These are phyloP conservation scores for Andrena fulva DNA, from an alignment of 2,888 invertebrate species.

Conservation along the genomic window DNA sequence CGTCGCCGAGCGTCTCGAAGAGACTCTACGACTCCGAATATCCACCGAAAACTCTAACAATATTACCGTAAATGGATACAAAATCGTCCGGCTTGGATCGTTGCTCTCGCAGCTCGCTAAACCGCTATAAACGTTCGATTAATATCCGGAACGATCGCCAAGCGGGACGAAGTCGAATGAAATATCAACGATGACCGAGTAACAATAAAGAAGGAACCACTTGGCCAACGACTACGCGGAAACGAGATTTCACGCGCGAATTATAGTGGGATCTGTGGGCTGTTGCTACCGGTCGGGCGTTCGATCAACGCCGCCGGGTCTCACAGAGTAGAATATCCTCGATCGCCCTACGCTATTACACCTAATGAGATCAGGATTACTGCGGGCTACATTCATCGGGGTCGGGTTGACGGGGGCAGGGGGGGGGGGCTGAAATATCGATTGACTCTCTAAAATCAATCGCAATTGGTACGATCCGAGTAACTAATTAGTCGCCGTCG, in stretches of 20 bases:
- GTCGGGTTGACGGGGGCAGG: too few relatives aligned
- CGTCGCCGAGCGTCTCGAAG: not conserved
- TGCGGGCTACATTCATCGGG: conserved; percentile 48
- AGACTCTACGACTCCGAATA: conserved; percentile 33
- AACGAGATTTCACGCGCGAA: conserved; percentile 27
- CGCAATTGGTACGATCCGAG: conserved; percentile 43
- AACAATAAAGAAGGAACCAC: conserved; percentile 40
- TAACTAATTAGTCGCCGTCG: conserved; percentile 27
- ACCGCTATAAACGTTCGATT: conserved; percentile 11
- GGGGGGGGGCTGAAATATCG: not conserved
- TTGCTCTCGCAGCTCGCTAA: too few relatives aligned
- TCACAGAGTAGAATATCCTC: conserved; percentile 16
- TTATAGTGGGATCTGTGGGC: not conserved
- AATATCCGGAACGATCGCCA: conserved; percentile 16
- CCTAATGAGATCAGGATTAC: conserved; percentile 69
- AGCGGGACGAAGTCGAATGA: conserved; percentile 18
- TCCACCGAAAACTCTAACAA: conserved; percentile 25
- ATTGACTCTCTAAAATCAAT: conserved; percentile 50
- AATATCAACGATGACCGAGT: conserved; percentile 29
- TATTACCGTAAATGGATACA: conserved; percentile 24
- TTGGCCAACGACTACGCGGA: conserved; percentile 34
- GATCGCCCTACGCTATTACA: conserved; percentile 51
- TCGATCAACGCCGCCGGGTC: not conserved
- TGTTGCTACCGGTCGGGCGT: not conserved
- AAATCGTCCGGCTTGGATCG: conserved; percentile 12